Base-by-base conservation (phyloP, 92 coral and sea anemone species). In the Micromussa lordhowensis region DNA sequence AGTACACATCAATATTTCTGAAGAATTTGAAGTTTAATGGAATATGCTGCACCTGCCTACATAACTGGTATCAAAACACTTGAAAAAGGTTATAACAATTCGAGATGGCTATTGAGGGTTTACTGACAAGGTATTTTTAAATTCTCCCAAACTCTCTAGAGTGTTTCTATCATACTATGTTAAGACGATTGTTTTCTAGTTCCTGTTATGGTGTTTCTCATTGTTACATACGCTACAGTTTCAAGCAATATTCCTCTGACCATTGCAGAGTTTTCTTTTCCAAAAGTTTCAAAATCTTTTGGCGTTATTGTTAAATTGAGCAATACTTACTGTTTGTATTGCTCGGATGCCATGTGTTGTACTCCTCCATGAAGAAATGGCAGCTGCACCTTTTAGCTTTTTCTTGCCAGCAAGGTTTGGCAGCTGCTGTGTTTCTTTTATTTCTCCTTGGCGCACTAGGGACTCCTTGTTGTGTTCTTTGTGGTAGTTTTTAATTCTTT, bases 261-360 rank as follows among this genome's bases (percentile, higher is more conserved):
- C 2, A 24, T 9, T 63, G 69, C 68, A 61, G 61, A 16, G 61
- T 4, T 16, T 19, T 21, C 5, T 55, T 55, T 11, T 19, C 61
- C 4, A 55, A 55, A 21, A 21, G 22, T 63, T 63, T n/a, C 31
- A 4, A 19, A 21, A 63, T 7, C n/a, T 31, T 29, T 2, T 2
- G 30, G 2, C 38, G 8, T 48, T 75, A 3, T 53, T 30, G 48
- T 57, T n/a, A n/a, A n/a, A n/a, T n/a, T n/a, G n/a, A n/a, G 31
- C 8, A 34, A 24, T 44, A 36, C 90, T 53, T n/a, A 87, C 90
- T 16, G 86, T 80, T 1, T 80, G 59, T 71, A 87, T 17, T 81
- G 85, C 57, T 21, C 90, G 72, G 55, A 69, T 79, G 12, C 90
- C 82, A 72, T 93, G 96, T 9, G 76, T 88, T 1, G 84, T 82